Evolutionary conservation across 2,113 vertebrate genomes (phyloP).

Genomic region (Siniperca knerii): DNA sequence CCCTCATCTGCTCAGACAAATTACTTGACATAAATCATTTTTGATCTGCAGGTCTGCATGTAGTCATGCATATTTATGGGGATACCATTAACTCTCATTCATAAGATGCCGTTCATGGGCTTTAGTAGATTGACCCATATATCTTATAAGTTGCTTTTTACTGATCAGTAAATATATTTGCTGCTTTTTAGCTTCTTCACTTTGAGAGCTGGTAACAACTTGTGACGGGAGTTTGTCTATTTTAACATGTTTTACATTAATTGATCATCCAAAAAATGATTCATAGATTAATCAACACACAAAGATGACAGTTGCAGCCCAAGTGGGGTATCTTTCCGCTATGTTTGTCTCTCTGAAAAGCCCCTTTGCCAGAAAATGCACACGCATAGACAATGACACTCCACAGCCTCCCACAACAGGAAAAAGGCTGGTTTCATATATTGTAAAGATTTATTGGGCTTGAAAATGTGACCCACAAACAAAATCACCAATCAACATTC

Average conservation of each 20-base stretch:
- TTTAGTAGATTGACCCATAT: not conserved
- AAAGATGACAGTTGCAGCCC: not conserved
- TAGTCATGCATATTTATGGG: not conserved
- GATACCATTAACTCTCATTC: not conserved
- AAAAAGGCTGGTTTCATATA: conserved; percentile 50
- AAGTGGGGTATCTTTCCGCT: not conserved
- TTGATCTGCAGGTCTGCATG: not conserved
- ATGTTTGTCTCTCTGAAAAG: conserved; percentile 14
- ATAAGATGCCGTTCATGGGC: not conserved
- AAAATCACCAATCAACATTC: conserved; percentile 63
- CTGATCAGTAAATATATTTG: not conserved
- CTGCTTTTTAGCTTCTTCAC: not conserved
- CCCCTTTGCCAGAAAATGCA: conserved; percentile 49
- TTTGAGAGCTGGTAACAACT: not conserved
- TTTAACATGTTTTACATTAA: not conserved
- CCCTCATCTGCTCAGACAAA: not conserved
- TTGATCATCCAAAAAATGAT: not conserved
- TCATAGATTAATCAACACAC: not conserved
- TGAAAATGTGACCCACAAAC: conserved; percentile 84
- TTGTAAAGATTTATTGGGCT: conserved; percentile 82
- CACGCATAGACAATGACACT: conserved; percentile 17
- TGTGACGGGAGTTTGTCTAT: not conserved
- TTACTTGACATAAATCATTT: too few relatives aligned
- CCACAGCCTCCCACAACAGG: conserved; percentile 16
- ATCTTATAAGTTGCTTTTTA: not conserved